These are phyloP conservation scores for Aethes cnicana DNA, from an alignment of 2,888 invertebrate species.

Conservation along the genomic window DNA sequence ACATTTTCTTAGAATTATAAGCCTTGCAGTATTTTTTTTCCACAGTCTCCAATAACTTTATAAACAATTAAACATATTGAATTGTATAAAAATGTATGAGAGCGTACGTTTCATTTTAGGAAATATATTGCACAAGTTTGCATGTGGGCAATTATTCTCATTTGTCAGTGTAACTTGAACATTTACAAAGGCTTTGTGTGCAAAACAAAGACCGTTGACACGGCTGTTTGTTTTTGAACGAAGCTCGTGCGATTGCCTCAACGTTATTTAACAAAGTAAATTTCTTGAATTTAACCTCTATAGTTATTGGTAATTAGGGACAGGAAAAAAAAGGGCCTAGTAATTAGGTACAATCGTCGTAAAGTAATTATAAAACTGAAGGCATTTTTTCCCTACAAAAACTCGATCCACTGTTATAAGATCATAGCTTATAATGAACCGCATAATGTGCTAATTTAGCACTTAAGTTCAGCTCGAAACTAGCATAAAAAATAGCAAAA, in stretches of 20 bases:
- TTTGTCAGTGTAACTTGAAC: not conserved
- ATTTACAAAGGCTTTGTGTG: not conserved
- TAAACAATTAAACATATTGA: too few relatives aligned
- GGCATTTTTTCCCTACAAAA: constrained; percentile 6
- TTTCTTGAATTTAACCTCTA: too few relatives aligned
- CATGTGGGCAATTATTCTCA: constrained; percentile 1
- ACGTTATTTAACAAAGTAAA: not conserved
- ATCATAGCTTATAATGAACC: constrained; percentile 18
- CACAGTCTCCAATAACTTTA: too few relatives aligned
- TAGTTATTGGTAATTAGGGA: too few relatives aligned
- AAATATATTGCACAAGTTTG: not conserved
- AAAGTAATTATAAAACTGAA: not conserved
- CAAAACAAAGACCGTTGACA: constrained; percentile 16
- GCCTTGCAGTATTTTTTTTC: too few relatives aligned
- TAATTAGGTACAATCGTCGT: too few relatives aligned
- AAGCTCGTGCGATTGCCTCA: not conserved
- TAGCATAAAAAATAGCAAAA: constrained; percentile 7
- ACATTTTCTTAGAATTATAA: too few relatives aligned
- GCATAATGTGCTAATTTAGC: constrained; percentile 12
- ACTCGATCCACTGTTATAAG: not conserved
- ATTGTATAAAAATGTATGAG: not conserved
- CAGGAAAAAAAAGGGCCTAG: too few relatives aligned
- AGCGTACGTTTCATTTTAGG: not conserved
- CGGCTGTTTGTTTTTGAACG: constrained; percentile 4
- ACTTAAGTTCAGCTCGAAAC: constrained; percentile 4